Conservation (phyloP, 1,140 invertebrate species). For the Drosophila willistoni region DNA sequence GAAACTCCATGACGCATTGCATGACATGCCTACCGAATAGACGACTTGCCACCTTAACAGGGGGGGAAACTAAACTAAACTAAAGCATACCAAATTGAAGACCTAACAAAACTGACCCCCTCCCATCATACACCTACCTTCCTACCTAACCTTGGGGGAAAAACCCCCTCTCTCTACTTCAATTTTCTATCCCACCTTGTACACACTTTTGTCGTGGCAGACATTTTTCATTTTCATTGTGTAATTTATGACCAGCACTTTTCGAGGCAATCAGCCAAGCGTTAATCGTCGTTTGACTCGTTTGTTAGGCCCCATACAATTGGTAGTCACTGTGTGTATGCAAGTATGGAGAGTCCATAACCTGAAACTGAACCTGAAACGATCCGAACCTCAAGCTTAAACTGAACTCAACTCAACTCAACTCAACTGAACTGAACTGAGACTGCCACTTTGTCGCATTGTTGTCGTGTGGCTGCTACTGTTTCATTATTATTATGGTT, state of each 20-base stretch:
- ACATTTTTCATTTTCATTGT: slow-evolving; percentile 69
- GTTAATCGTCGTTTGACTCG: slow-evolving; percentile 79
- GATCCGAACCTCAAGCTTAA: background rate
- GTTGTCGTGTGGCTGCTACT: slow-evolving; percentile 69
- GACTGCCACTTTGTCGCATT: slow-evolving; percentile 75
- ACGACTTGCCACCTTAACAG: slow-evolving; percentile 32
- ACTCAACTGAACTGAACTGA: slow-evolving; percentile 28
- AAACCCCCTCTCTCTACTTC: background rate
- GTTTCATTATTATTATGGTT: slow-evolving; percentile 70
- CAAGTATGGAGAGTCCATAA: background rate
- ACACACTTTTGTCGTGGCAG: slow-evolving; percentile 20
- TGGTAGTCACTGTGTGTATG: slow-evolving; percentile 10
- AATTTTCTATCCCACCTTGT: background rate
- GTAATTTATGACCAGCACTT: slow-evolving; percentile 77
- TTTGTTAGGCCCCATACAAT: slow-evolving; percentile 43
- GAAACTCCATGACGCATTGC: slow-evolving; percentile 60
- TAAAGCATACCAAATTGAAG: slow-evolving; percentile 13
- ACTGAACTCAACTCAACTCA: slow-evolving; percentile 7
- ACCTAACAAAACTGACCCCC: slow-evolving; percentile 22
- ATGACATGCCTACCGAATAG: slow-evolving; percentile 50
- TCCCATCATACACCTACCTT: background rate
- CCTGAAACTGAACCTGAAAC: slow-evolving; percentile 10
- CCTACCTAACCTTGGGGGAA: background rate
- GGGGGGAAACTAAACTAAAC: slow-evolving; percentile 11
- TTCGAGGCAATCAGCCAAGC: slow-evolving; percentile 76